Evolutionary conservation across 2,113 vertebrate genomes (phyloP).

Genomic region (Dipodomys ordii): DNA sequence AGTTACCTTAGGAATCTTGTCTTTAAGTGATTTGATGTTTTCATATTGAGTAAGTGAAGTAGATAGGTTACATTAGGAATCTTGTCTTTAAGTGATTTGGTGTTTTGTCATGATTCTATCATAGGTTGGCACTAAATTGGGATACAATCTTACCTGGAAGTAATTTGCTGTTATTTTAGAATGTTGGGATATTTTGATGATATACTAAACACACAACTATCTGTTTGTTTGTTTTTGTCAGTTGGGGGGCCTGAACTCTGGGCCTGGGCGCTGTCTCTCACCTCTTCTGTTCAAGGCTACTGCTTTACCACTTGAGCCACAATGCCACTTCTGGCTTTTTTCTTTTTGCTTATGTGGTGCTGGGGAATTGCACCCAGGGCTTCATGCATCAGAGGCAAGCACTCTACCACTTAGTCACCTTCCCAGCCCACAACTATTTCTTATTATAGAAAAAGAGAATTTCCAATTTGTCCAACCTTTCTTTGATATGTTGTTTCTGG

Average conservation of each 20-base stretch:
- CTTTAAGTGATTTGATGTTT: background rate
- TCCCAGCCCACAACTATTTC: background rate
- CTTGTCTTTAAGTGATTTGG: background rate
- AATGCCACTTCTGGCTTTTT: too few species aligned
- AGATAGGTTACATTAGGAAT: rapidly evolving
- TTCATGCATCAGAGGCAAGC: too few species aligned
- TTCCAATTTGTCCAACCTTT: background rate
- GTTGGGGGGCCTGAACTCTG: too few species aligned
- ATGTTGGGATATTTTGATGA: background rate
- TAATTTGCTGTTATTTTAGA: background rate
- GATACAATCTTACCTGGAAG: background rate
- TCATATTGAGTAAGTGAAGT: too few species aligned
- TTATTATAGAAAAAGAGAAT: background rate
- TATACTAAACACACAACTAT: background rate
- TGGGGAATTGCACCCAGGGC: too few species aligned
- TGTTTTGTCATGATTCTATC: background rate
- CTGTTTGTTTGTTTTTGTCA: too few species aligned
- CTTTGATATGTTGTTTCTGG: too few species aligned
- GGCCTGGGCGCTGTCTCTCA: too few species aligned
- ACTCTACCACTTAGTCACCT: too few species aligned
- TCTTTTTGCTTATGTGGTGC: too few species aligned
- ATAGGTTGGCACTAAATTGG: background rate
- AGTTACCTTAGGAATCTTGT: background rate
- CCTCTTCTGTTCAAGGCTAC: too few species aligned
- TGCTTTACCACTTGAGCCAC: too few species aligned